Evolutionary conservation across 1,140 invertebrate genomes (phyloP).

Genomic region (Orchesella cincta): DNA sequence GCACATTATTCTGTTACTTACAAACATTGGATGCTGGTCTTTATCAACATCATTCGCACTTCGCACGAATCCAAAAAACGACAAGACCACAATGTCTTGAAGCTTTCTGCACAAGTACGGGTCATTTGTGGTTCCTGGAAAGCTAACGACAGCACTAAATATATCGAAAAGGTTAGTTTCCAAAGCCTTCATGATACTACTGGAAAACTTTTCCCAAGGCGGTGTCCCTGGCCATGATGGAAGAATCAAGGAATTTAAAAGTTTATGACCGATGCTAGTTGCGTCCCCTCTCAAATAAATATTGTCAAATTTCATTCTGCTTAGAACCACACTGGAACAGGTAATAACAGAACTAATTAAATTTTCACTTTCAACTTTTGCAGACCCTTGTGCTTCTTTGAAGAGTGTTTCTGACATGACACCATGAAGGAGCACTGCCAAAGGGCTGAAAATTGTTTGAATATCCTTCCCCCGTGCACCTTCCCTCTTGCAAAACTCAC

Average conservation of each 20-base stretch:
- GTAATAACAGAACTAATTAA: not conserved
- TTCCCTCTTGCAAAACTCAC: not conserved
- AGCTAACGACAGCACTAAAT: not conserved
- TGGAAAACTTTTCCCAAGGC: not conserved
- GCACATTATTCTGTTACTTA: not conserved
- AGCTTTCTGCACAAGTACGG: not conserved
- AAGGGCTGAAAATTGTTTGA: not conserved
- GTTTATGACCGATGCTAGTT: not conserved
- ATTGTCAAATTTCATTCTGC: not conserved
- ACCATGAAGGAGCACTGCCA: not conserved
- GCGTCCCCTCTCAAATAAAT: not conserved
- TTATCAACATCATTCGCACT: not conserved
- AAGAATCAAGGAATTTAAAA: not conserved
- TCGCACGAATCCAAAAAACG: not conserved
- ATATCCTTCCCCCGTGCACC: not conserved
- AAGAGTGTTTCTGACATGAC: not conserved
- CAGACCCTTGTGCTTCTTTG: not conserved
- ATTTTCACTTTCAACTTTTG: not conserved
- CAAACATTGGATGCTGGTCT: not conserved
- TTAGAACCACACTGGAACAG: not conserved
- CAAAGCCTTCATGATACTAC: not conserved
- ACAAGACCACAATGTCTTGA: not conserved
- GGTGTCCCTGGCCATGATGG: not conserved
- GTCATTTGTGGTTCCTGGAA: not conserved
- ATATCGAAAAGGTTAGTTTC: conserved; percentile 9